Evolutionary conservation across 2,797 vertebrate genomes (phyloP), one percentile per base, ranked within the genome.

Genomic region (Megaceryle alcyon): DNA sequence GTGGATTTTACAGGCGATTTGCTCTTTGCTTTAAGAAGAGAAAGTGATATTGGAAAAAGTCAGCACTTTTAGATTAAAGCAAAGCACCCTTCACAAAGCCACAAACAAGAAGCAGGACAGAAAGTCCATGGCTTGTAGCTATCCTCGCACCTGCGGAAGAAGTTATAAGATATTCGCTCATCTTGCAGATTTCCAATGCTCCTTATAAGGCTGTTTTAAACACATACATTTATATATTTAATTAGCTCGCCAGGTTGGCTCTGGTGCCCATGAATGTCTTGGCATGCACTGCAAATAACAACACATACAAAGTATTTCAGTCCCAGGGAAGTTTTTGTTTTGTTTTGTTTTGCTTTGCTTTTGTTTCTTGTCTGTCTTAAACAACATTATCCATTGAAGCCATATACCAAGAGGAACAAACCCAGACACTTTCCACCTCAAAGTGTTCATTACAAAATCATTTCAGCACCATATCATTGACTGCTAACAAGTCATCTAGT

Each of bases 81-180:
- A 99, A 99, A 98, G 98, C 98, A 98, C 98, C 98, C 98, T 98
- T 99, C 98, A 99, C 97, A 98, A 99, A 98, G 98, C 98, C 98
- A 95, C 98, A 98, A 88, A 97, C 98, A 98, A 99, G 98, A 95
- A 99, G 98, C 97, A 99, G 98, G 98, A 99, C 97, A 97, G 98
- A 98, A 98, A 99, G 98, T 98, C 98, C 99, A 98, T 97, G 98
- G 98, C 98, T 98, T 98, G 98, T 98, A 97, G 98, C 98, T 99
- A 98, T 99, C 98, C 98, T 99, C 97, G 98, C 98, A 98, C 99
- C 99, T 99, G 98, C 95, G 97, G 97, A 98, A 98, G 97, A 99
- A 98, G 98, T 98, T 98, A 98, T 94, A 98, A 96, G 98, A 98
- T 97, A 98, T 98, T 98, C 98, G 98, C 98, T 98, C 97, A 98